These are phyloP conservation scores for Trachurus trachurus DNA, from an alignment of 2,797 vertebrate species.

Conservation along the genomic window DNA sequence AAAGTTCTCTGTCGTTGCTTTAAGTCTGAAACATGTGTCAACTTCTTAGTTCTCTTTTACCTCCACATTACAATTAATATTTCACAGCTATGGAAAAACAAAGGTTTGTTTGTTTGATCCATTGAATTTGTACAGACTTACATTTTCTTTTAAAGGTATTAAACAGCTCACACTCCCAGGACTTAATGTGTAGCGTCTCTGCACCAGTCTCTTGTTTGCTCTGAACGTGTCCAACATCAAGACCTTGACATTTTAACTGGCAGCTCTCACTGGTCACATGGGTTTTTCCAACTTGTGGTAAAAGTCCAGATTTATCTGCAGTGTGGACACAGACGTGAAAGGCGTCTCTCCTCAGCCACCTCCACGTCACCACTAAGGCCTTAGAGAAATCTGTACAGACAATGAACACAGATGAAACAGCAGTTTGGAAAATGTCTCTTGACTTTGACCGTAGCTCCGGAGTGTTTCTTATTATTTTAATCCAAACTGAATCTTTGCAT, in stretches of 20 bases:
- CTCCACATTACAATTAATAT: neutral
- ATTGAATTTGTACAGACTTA: neutral
- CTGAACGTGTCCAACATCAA: neutral
- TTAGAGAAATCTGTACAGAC: neutral
- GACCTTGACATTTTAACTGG: slow-evolving; percentile 17
- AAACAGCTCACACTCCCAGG: neutral
- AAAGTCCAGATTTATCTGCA: neutral
- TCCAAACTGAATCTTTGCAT: neutral
- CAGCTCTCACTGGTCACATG: neutral
- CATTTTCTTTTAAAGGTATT: neutral
- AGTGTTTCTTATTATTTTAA: neutral
- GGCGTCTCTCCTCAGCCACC: neutral
- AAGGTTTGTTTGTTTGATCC: neutral
- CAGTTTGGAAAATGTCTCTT: neutral
- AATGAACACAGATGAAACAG: neutral
- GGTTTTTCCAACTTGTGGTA: neutral
- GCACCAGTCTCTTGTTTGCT: neutral
- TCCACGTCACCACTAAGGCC: too few relatives aligned
- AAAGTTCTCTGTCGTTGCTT: too few relatives aligned
- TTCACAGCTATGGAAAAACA: neutral
- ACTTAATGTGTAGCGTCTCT: slow-evolving; percentile 1
- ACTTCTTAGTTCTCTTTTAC: neutral
- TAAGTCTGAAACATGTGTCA: too few relatives aligned
- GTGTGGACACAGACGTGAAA: slow-evolving; percentile 2
- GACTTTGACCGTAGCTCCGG: too few relatives aligned